A percentile compares a stretch with the other conserved stretches of the same genome.
Evolutionary conservation across 1,140 invertebrate species (phyloP).

Genomic region (Zaprionus ghesquierei): DNA sequence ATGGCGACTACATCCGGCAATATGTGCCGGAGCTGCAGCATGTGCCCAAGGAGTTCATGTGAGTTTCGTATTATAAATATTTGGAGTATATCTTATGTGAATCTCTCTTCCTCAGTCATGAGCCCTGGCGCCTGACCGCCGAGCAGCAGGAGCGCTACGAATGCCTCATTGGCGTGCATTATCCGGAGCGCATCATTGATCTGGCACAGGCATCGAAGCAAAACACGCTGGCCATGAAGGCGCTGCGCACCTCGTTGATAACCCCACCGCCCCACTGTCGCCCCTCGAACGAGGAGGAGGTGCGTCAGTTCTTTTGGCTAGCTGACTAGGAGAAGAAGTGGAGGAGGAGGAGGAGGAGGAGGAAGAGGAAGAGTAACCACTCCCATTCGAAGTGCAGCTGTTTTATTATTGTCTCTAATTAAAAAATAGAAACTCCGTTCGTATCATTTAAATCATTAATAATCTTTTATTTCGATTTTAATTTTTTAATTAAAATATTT

Average conservation of each 20-base stretch:
- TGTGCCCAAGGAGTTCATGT: slow-evolving; percentile 87
- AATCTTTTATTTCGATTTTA: slow-evolving; percentile 73
- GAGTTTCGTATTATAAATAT: slow-evolving; percentile 57
- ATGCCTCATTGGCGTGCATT: slow-evolving; percentile 89
- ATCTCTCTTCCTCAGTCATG: slow-evolving; percentile 83
- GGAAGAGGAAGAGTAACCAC: not conserved
- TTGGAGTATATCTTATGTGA: not conserved
- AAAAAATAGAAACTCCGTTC: slow-evolving; percentile 9
- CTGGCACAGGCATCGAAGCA: slow-evolving; percentile 85
- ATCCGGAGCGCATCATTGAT: slow-evolving; percentile 88
- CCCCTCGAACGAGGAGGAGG: slow-evolving; percentile 86
- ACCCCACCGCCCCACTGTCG: slow-evolving; percentile 85
- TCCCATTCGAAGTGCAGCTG: not conserved
- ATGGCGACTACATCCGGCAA: slow-evolving; percentile 87
- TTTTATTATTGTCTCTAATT: slow-evolving; percentile 21
- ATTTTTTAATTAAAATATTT: slow-evolving; percentile 65
- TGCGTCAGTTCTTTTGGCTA: slow-evolving; percentile 86
- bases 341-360: not conserved
- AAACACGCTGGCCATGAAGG: slow-evolving; percentile 85
- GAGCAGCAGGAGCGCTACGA: slow-evolving; percentile 86
- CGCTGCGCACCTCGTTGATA: slow-evolving; percentile 81
- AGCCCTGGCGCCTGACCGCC: slow-evolving; percentile 90
- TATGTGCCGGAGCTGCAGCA: slow-evolving; percentile 88
- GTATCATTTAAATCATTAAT: slow-evolving; percentile 55
- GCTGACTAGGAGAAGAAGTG: slow-evolving; percentile 43